Percentiles rank a stretch among this genome's conserved stretches.
Evolutionary conservation across 2,113 vertebrate genomes (phyloP).

Genomic region (Thryonomys swinderianus): DNA sequence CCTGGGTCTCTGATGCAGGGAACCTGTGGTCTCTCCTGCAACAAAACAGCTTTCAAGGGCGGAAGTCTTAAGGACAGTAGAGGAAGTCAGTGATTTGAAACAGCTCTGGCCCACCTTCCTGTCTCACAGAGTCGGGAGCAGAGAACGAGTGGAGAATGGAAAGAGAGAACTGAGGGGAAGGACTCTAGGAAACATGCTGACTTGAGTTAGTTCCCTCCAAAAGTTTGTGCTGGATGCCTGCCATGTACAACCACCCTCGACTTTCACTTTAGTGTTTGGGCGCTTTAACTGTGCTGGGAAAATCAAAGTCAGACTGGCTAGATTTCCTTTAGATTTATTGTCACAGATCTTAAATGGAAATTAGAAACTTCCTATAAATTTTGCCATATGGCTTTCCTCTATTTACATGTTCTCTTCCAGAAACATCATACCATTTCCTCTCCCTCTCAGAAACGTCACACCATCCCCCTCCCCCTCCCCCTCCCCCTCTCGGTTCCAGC

Average conservation of each 20-base stretch:
- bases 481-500: no score
- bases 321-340: not conserved
- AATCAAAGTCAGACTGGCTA: not conserved
- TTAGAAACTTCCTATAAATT: not conserved
- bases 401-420: not conserved
- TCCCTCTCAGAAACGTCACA: not conserved
- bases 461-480: no score
- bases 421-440: not conserved
- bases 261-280: not conserved
- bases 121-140: not conserved
- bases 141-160: not conserved
- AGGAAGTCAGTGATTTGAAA: not conserved
- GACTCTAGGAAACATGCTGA: not conserved
- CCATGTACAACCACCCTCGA: fast-evolving
- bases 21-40: not conserved
- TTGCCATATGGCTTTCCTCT: not conserved
- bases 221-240: no score
- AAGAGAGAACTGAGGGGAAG: not conserved
- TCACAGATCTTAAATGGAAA: not conserved
- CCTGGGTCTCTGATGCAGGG: not conserved
- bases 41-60: not conserved
- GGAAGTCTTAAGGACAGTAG: not conserved
- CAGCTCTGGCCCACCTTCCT: not conserved
- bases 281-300: not conserved
- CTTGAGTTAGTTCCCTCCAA: not conserved